Evolutionary conservation across 2,797 vertebrate genomes (phyloP), one percentile per base, ranked within the genome.

Genomic region (Orestias chungarensis): DNA sequence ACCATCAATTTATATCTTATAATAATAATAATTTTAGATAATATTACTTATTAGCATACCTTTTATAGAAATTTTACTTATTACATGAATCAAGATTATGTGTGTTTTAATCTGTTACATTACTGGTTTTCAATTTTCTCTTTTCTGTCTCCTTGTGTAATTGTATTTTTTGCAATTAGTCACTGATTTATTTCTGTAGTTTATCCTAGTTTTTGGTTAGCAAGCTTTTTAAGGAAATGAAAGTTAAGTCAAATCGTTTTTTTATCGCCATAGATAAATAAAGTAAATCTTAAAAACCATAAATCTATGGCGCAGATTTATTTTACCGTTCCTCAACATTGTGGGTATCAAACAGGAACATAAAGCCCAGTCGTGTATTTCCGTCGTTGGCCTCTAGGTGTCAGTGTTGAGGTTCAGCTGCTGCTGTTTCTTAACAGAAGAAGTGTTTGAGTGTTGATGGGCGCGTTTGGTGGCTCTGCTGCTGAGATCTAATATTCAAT

Each of bases 391-490:
- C 70, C 83, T 44, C n/a, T 59, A 10, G 73, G 38, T 52, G 78
- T 59, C 78, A 18, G n/a, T 29, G 17, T 18, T n/a, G 54, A 15
- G 18, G 12, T 25, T 0, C 3, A 0, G 1, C 42, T 9, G 9
- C 18, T 1, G 1, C 1, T 3, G 31, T 27, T 0, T 25, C 29
- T 18, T 25, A 8, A 4, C 10, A 90, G 86, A 64, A 90, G 86
- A 87, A 82, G 57, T 38, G 50, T 89, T 89, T 78, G 35, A 85
- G 52, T 18, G 0, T 10, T 2, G 0, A 46, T 78, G 59, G 85
- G 91, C 86, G 87, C 86, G 81, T 77, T 86, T 18, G 47, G 1
- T 75, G n/a, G 7, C 71, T 71, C 55, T 14, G 11, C 17, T 54
- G 73, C 38, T 64, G 68, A 66, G 12, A 31, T 46, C 23, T 10